phyloP scores from a whole-genome alignment of 1,140 invertebrate genomes.

The Apolygus lucorum region DNA sequence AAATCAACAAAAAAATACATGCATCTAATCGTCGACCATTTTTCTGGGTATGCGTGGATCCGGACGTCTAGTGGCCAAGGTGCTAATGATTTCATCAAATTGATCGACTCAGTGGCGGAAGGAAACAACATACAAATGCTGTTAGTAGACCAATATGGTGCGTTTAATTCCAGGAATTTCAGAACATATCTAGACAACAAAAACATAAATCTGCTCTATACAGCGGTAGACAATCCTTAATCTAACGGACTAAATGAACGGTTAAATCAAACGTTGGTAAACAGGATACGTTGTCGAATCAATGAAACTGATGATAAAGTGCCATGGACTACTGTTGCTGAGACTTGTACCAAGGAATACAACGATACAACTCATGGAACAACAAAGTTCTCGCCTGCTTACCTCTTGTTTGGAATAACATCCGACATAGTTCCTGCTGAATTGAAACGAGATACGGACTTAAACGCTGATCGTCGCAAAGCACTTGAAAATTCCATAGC shows the following conservation, averaged over 20 bases:
- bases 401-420: constrained; percentile 1
- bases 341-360: neutral
- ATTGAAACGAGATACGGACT: neutral
- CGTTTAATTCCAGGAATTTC: neutral
- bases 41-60: constrained; percentile 31
- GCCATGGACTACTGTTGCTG: neutral
- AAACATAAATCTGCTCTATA: neutral
- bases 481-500: neutral
- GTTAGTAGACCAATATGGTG: neutral
- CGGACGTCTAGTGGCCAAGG: constrained; percentile 27
- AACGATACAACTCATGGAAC: neutral
- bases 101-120: constrained; percentile 6
- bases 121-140: constrained; percentile 19
- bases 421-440: neutral
- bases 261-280: neutral
- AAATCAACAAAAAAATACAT: constrained; percentile 33
- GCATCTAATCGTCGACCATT: constrained; percentile 33
- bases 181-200: neutral
- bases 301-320: neutral
- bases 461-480: neutral
- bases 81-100: constrained; percentile 11
- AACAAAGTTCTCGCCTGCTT: neutral
- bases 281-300: neutral
- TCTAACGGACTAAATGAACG: constrained; percentile 17
- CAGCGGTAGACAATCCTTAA: neutral